phyloP scores from a whole-genome alignment of 2,797 vertebrate species.

The Myoxocephalus aenaeus region DNA sequence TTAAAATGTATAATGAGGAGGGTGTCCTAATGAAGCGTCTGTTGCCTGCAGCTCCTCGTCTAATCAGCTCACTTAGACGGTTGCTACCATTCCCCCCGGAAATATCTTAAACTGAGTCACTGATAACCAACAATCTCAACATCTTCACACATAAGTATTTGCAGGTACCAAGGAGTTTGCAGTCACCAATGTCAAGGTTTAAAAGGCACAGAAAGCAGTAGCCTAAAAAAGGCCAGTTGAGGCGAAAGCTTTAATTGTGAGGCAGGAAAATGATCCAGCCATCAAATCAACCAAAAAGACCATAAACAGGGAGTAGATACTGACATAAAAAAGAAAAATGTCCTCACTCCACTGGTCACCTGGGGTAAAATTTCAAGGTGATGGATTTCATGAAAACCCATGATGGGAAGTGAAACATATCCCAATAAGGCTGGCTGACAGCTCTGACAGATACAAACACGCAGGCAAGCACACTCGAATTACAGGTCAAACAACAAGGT shows the following conservation, averaged over 20 bases:
- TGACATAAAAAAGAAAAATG: neutral
- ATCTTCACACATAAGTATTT: neutral
- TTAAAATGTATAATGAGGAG: neutral
- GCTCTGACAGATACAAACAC: slow-evolving; percentile 3
- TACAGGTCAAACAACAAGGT: slow-evolving; percentile 33
- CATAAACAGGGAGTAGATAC: neutral
- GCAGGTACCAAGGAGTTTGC: neutral
- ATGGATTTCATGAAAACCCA: slow-evolving; percentile 17
- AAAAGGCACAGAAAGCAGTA: neutral
- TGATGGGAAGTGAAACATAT: slow-evolving; percentile 13
- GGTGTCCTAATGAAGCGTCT: neutral
- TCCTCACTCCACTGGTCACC: neutral
- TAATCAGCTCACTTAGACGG: neutral
- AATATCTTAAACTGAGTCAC: neutral
- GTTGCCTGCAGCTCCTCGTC: neutral
- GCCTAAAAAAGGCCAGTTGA: neutral
- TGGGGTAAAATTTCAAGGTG: slow-evolving; percentile 2
- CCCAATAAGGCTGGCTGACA: slow-evolving; percentile 9
- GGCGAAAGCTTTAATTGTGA: neutral
- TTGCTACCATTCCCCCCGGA: neutral
- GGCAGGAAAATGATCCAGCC: neutral
- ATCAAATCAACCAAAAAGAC: neutral
- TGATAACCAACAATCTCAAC: neutral
- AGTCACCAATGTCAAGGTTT: neutral
- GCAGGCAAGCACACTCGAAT: neutral